Evolutionary conservation across 2,113 vertebrate genomes (phyloP), one percentile per base, ranked within the genome.

Genomic region (Petrocephalus zakoni): DNA sequence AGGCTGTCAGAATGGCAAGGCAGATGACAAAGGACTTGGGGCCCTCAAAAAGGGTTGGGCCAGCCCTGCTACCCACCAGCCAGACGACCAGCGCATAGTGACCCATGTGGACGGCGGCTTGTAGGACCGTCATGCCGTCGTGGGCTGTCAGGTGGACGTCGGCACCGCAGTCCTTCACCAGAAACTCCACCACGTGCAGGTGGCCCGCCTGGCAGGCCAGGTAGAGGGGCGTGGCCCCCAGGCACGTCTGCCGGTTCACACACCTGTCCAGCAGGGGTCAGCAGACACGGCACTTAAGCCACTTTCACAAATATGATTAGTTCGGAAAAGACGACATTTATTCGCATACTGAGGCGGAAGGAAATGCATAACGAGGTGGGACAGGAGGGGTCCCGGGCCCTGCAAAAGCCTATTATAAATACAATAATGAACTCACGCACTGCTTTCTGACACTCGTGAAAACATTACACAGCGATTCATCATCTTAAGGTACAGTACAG

Each of bases 161-260:
- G 0, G 97, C 96, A 0, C 93, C 91, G 0, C 95, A 95, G 90
- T 96, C 94, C 87, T 95, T 96, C 56, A 97, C 95, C 29, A 98
- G 95, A 91, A 94, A 96, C 94, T 97, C 94, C 0, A 92, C 94
- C 15, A 96, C 92, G 4, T 96, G 94, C 87, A 96, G 94, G 90
- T 97, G 96, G 0, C 97, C 97, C 64, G 96, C 96, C 92, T 97
- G 97, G 91, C 96, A 97, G 90, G 97, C 97, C 91, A 98, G 93
- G 90, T 98, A 97, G 88, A 98, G 93, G 0, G 95, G 96, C 0
- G 95, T 97, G 19, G 96, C 96, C 0, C 97, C 96, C 0, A 92
- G 94, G 25, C 34, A 91, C 0, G 94, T 97, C 93, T 94, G 95
- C 25, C 58, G 93, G 92, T 97, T 95, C 91, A 96, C 93, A 88